Evolutionary conservation across 1,140 invertebrate species (phyloP), one percentile per base, ranked within the genome.

Genomic region (Drosophila auraria): DNA sequence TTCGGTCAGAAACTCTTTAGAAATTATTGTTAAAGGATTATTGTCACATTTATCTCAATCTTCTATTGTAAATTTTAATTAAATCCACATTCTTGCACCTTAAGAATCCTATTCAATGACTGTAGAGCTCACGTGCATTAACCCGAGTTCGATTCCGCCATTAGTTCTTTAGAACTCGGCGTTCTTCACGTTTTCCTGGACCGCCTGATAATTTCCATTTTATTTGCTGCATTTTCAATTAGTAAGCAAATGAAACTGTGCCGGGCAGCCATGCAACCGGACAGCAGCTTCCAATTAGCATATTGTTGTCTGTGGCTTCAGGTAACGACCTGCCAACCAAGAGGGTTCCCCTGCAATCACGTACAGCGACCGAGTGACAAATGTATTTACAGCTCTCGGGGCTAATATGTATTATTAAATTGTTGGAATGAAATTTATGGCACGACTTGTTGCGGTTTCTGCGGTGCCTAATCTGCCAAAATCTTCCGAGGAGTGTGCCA

Each of bases 391-490:
- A 57, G 36, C 45, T 56, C 57, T 36, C 44, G 53, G 70, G 51
- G 64, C 64, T 66, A 62, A 65, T 68, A 79, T 79, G 45, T 69
- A 59, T 79, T 53, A 59, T 81, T 78, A 58, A 58, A 69, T 40
- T 78, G 33, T 72, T 60, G 25, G 5, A 61, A 57, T 20, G 64
- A 65, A 70, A 89, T 83, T 83, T 80, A 89, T 84, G 60, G 61
- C 83, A 81, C 64, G 69, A 87, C 59, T 50, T 56, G 38, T 60
- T 72, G 83, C 51, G 83, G 66, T 79, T 86, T 66, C 45, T 57
- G 27, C 17, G 47, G 38, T 27, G 11, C 15, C 20, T 69, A 23
- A 59, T 40, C 36, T 25, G 9, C 69, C 70, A 38, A 51, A 72
- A 61, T 64, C 61, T 66, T n/a, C 2, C 2, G 17, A 42, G 33